Evolutionary conservation across 2,113 vertebrate genomes (phyloP).

Genomic region (Amblyopsis rosae): DNA sequence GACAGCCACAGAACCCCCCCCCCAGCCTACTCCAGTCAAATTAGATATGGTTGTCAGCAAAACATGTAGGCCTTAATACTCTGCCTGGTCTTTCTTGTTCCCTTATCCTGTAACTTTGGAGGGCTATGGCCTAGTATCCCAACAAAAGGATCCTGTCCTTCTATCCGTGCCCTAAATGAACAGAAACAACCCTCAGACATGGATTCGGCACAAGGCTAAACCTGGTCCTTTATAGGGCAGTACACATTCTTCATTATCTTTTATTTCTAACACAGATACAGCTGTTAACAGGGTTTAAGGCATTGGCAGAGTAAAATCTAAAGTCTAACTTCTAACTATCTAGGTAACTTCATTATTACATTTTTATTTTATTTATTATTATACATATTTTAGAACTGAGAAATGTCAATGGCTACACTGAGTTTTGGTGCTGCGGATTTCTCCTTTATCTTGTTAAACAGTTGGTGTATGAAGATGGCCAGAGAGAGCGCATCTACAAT

Average conservation of each 20-base stretch:
- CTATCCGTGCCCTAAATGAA: slow-evolving; percentile 54
- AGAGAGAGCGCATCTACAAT: neutral
- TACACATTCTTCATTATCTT: neutral
- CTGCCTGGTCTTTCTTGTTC: neutral
- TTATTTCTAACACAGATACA: neutral
- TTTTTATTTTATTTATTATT: slow-evolving; percentile 8
- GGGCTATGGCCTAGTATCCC: slow-evolving; percentile 54
- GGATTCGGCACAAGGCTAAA: slow-evolving; percentile 24
- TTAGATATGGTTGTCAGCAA: too few species aligned
- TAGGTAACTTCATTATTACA: neutral
- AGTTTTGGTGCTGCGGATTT: neutral
- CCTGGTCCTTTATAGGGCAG: slow-evolving; percentile 4
- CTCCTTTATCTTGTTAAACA: neutral
- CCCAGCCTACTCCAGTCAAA: too few species aligned
- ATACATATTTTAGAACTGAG: neutral
- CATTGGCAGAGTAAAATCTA: neutral
- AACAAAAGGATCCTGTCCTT: slow-evolving; percentile 45
- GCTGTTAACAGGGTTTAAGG: neutral
- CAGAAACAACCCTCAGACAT: slow-evolving; percentile 48
- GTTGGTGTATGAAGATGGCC: neutral
- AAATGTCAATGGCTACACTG: neutral
- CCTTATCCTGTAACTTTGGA: slow-evolving; percentile 28
- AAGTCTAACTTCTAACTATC: too few species aligned
- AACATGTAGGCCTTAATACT: neutral
- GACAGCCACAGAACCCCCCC: too few species aligned